Base-by-base conservation (phyloP, 92 coral and sea anemone genomes). In the Paramuricea clavata region DNA sequence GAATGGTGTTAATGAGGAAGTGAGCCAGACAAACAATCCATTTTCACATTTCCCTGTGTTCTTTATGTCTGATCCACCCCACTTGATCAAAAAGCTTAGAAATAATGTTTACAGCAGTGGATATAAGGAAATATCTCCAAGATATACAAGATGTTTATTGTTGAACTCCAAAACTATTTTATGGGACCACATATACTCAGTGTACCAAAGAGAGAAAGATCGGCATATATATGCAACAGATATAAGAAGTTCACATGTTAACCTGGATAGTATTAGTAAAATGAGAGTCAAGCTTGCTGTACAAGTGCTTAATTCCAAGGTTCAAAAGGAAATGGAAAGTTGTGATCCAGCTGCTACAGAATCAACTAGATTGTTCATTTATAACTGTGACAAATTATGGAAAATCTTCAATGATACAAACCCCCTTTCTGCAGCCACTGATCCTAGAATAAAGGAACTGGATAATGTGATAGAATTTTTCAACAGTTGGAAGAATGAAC, bases 51-150 rank as follows among this genome's bases (percentile, higher is more conserved):
- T 25, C 19, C 91, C 91, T 28, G 35, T 87, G 36, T 87, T 61
- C 68, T 87, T 91, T 50, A 82, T 91, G 56, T 91, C 93, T 22
- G 93, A 83, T 50, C 91, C 93, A 6, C 93, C 93, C 6, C 88
- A 86, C 69, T 31, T 90, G 12, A 87, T 90, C 28, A 90, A 90
- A 26, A 90, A 86, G 74, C 81, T 90, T 8, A 32, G 91, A 12
- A 91, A 91, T 12, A 86, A 92, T 44, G 17, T 88, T 8, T 88
- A 78, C 22, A 85, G 54, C 44, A 88, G 94, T 85, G 92, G 92
- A 9, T 81, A 84, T 56, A 91, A 91, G 50, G 85, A 79, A 12
- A 39, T 69, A 0, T 57, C 62, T 31, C 12, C 67, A n/a, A 54
- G 88, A 30, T 91, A 50, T 54, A 86, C 90, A 5, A 60, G 88